Conservation (phyloP, 2,797 vertebrate species). For the Catharus ustulatus region DNA sequence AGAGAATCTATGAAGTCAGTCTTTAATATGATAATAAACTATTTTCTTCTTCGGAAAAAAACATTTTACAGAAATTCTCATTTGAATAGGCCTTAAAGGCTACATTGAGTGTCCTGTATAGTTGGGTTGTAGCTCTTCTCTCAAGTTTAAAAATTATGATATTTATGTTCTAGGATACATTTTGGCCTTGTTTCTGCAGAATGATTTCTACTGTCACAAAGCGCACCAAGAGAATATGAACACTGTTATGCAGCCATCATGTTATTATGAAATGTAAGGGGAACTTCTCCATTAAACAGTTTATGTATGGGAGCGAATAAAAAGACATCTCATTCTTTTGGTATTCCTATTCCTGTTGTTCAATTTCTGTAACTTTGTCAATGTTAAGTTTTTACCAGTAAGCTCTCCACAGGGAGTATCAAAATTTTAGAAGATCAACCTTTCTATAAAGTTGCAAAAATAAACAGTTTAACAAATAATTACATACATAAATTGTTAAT, state of each 20-base stretch:
- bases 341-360: not conserved
- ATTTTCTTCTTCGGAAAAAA: not conserved
- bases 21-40: not conserved
- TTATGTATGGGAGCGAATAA: not conserved
- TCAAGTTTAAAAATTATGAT: not conserved
- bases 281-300: not conserved
- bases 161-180: not conserved
- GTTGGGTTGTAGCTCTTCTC: not conserved
- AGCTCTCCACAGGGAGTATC: not conserved
- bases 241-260: not conserved
- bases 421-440: not conserved
- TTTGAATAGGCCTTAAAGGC: not conserved
- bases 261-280: not conserved
- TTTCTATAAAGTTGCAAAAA: not conserved
- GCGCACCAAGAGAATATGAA: not conserved
- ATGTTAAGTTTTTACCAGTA: not conserved
- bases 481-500: not conserved
- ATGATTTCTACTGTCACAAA: not conserved
- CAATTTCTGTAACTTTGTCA: not conserved
- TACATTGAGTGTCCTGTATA: not conserved
- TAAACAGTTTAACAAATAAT: not conserved
- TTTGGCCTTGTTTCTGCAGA: not conserved
- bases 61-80: not conserved
- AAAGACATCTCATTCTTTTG: not conserved
- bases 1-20: not conserved